A percentile compares a stretch with the other conserved stretches of the same genome.
Conservation (phyloP, 1,140 invertebrate species). For the Mercenaria mercenaria region DNA sequence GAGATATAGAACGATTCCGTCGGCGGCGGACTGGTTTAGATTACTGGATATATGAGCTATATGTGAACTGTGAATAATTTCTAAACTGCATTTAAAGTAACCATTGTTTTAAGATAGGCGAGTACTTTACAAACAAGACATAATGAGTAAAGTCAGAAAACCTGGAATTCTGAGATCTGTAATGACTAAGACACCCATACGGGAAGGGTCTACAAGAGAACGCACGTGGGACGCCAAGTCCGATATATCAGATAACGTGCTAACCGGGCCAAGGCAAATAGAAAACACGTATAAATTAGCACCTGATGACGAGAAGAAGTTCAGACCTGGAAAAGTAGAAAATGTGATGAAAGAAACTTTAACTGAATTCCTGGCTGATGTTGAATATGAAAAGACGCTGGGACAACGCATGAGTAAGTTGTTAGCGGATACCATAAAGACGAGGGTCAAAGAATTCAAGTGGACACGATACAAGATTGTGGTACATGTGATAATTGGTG, state of each 20-base stretch:
- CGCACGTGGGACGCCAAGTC: slow-evolving; percentile 49
- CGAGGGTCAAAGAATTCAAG: slow-evolving; percentile 68
- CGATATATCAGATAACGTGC: slow-evolving; percentile 16
- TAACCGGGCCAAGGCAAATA: not conserved
- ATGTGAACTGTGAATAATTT: too few species aligned
- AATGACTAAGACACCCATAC: slow-evolving; percentile 58
- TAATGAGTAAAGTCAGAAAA: slow-evolving; percentile 34
- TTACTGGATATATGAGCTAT: too few species aligned
- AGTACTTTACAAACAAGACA: too few species aligned
- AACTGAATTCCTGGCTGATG: slow-evolving; percentile 48
- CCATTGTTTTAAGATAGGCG: too few species aligned
- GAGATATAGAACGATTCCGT: too few species aligned
- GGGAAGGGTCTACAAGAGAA: slow-evolving; percentile 49
- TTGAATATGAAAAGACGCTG: slow-evolving; percentile 60
- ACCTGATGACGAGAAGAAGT: slow-evolving; percentile 59
- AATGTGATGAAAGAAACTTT: slow-evolving; percentile 51
- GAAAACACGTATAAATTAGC: slow-evolving; percentile 70
- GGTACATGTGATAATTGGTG: slow-evolving; percentile 70
- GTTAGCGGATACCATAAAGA: slow-evolving; percentile 68
- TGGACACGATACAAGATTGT: slow-evolving; percentile 74
- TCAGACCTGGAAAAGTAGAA: slow-evolving; percentile 61
- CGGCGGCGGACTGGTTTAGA: too few species aligned
- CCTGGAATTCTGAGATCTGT: slow-evolving; percentile 37
- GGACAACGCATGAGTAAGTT: slow-evolving; percentile 53
- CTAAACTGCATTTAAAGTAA: too few species aligned